phyloP scores from a whole-genome alignment of 2,888 invertebrate genomes.

The Strigamia transsilvanica region DNA sequence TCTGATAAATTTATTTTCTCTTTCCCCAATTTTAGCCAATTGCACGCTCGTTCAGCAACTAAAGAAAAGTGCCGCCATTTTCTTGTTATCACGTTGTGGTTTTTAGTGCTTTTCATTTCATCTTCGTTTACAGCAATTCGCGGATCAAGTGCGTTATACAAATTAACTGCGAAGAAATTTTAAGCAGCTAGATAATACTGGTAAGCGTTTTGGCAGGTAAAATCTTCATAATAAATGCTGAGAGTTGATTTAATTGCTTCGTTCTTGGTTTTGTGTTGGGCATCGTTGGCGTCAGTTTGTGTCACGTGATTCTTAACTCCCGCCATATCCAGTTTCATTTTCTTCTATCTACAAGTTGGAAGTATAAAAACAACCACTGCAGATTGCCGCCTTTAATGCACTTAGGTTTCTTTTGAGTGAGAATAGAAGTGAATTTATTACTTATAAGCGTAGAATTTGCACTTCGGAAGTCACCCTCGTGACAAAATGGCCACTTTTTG shows the following conservation, averaged over 20 bases:
- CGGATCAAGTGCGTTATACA: constrained; percentile 18
- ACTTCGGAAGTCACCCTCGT: constrained; percentile 4
- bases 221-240: constrained; percentile 41
- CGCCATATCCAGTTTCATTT: constrained; percentile 31
- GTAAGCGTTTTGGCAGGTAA: constrained; percentile 52
- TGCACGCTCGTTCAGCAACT: background rate
- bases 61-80: constrained; percentile 32
- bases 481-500: constrained; percentile 1
- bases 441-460: constrained; percentile 29
- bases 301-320: constrained; percentile 39
- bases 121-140: constrained; percentile 28
- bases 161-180: constrained; percentile 37
- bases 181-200: constrained; percentile 52
- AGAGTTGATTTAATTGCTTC: constrained; percentile 40
- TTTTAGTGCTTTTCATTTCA: constrained; percentile 16
- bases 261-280: constrained; percentile 45
- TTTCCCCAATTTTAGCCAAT: background rate
- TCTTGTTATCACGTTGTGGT: constrained; percentile 17
- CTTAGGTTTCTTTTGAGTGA: constrained; percentile 35
- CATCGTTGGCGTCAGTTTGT: constrained; percentile 42
- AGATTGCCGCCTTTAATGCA: background rate
- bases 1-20: background rate
- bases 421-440: constrained; percentile 23
- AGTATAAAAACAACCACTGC: constrained; percentile 4
- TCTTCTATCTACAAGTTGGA: constrained; percentile 32